Conservation (phyloP, 2,888 invertebrate genomes). For the Clostera curtula region DNA sequence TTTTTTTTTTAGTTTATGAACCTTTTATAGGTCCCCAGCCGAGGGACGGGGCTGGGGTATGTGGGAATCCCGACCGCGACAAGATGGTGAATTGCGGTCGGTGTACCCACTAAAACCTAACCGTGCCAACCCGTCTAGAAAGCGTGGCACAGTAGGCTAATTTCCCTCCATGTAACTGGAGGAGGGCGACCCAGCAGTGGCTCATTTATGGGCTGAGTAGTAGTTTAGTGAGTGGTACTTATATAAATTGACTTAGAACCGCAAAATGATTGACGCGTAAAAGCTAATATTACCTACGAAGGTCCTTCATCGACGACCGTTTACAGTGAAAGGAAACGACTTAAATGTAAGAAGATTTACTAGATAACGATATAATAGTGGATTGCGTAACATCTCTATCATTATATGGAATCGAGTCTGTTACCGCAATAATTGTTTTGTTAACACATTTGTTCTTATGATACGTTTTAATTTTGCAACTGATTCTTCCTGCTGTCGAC, state of each 20-base stretch:
- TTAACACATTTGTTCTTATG: neutral
- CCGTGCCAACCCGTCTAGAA: too few species aligned
- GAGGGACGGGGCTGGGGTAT: too few species aligned
- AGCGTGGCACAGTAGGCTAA: too few species aligned
- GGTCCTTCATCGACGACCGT: neutral
- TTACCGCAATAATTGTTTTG: slow-evolving; percentile 24
- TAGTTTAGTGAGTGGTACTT: too few species aligned
- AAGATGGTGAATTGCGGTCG: too few species aligned
- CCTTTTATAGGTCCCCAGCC: too few species aligned
- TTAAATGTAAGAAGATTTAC: slow-evolving; percentile 27
- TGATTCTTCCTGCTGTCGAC: neutral
- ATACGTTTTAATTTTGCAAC: neutral
- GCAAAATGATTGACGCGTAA: neutral
- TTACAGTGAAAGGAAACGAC: slow-evolving; percentile 28
- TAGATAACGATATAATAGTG: slow-evolving; percentile 28
- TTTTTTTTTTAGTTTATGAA: too few species aligned
- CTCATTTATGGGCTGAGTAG: too few species aligned
- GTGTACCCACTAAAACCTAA: too few species aligned
- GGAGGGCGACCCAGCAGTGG: too few species aligned
- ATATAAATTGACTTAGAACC: neutral
- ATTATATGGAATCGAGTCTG: slow-evolving; percentile 19
- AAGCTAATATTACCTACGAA: neutral
- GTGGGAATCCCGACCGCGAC: too few species aligned
- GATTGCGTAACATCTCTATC: slow-evolving; percentile 22
- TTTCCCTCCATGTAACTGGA: too few species aligned